Evolutionary conservation across 2,888 invertebrate species (phyloP), one percentile per base, ranked within the genome.

Genomic region (Bellardia pandia): DNA sequence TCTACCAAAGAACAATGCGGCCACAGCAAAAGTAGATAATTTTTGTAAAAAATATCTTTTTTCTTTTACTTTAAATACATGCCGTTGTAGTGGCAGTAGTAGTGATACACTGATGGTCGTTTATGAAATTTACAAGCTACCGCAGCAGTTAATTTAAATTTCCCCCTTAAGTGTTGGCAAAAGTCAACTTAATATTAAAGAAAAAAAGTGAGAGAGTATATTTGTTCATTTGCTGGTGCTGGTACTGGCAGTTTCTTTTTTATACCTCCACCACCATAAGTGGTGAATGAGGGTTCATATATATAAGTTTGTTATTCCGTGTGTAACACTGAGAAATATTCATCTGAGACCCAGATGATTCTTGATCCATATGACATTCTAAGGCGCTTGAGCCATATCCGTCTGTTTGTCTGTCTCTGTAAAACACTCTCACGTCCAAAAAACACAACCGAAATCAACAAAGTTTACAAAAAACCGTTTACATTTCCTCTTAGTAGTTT

Each of bases 61-160:
- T 48, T 48, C 48, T 48, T 58, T 53, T n/a, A n/a, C 60, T 33
- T 45, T n/a, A 72, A 60, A n/a, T 60, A n/a, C 8, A 13, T 74
- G 48, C 45, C 23, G 33, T 62, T 1, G 13, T n/a, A 51, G n/a
- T 42, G 30, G 53, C 1, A 30, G 16, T 66, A 48, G 33, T 23
- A 51, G 60, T 51, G 16, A 80, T 64, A 71, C 45, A 30, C 51
- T 66, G 40, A 69, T 62, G 53, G 60, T 62, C 42, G 68, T 69
- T 64, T 51, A 40, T 42, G 13, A 68, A 82, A 69, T 86, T 77
- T 82, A 69, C 77, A 79, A 64, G 66, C 71, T 64, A 77, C 56
- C 58, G 58, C 76, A 75, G 58, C 23, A 79, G 81, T 87, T 87
- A 85, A 81, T 87, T 85, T 84, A 81, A 81, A 85, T 62, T 77